phyloP scores from a whole-genome alignment of 2,797 vertebrate species.

The Synaphobranchus kaupii region DNA sequence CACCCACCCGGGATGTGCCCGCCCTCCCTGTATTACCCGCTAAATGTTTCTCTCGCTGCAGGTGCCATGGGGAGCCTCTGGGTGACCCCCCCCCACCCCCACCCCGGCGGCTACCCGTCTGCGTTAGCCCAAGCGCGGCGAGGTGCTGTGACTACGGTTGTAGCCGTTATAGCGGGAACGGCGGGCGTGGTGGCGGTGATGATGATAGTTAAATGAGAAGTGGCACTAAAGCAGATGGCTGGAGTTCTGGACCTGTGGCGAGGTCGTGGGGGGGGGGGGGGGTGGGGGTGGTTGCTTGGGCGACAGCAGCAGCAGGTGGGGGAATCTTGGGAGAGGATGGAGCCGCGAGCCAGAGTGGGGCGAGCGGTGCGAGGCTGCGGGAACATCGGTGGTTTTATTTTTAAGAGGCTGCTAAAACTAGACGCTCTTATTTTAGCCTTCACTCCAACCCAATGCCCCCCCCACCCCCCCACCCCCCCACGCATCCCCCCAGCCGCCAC shows the following conservation, averaged over 20 bases:
- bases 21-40: not conserved
- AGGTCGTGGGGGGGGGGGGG: not conserved
- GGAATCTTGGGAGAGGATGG: not conserved
- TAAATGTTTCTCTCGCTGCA: not conserved
- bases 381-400: slow-evolving; percentile 24
- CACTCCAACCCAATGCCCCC: slow-evolving; percentile 14
- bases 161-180: not conserved
- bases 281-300: not conserved
- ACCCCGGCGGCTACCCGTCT: not conserved
- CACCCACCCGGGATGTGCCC: not conserved
- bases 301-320: not conserved
- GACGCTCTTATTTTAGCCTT: slow-evolving; percentile 41
- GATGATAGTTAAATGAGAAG: not conserved
- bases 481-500: slow-evolving; percentile 15
- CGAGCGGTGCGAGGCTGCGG: not conserved
- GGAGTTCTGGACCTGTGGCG: not conserved
- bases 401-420: slow-evolving; percentile 33
- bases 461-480: slow-evolving; percentile 27
- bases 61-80: not conserved
- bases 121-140: not conserved
- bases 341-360: not conserved
- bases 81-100: too few species aligned
- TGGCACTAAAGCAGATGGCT: not conserved
- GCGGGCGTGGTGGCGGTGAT: not conserved
- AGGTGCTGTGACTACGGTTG: too few species aligned